Base-by-base conservation (phyloP, 2,797 vertebrate genomes). In the Hipposideros larvatus region DNA sequence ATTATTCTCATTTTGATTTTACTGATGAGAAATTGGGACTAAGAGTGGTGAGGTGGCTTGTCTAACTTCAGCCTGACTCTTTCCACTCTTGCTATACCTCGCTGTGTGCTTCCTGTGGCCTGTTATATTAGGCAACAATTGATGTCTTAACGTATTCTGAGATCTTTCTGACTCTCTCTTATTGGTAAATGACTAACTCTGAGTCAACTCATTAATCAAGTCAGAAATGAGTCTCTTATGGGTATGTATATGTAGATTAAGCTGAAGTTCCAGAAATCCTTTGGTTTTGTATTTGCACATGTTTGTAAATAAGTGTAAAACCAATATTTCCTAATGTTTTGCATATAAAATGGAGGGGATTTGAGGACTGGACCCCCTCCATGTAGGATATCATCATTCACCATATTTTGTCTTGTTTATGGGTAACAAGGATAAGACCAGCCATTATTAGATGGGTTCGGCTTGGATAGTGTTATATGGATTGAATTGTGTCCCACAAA, bases 181-280 rank as follows among this genome's bases (percentile, higher is more conserved):
- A 96, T 90, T 97, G 95, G 70, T 95, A 46, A 53, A 70, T 87
- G 91, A 97, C 77, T 26, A 22, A 96, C 80, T 75, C 68, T 94
- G 96, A 95, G 93, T 98, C 92, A 77, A 97, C 97, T 94, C 57
- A 96, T 96, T 93, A 97, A 97, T 93, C 63, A 46, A 75, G 7
- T 6, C 63, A 83, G 96, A 79, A 71, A 15, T 90, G 96, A 96
- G 92, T 98, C 95, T 96, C 53, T 96, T 97, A n/a, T 96, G 96
- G 91, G 71, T 94, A 85, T 59, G 66, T 77, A 96, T 96, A 96
- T 94, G 51, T 61, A 86, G 86, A 96, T 95, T 37, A 51, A 65
- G 9, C n/a, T 57, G 26, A 63, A 82, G 46, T 77, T 86, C 46
- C 34, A 46, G 43, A 75, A 71, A 18, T 57, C 6, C 51, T 78